A percentile compares a stretch with the other conserved stretches of the same genome.
Conservation (phyloP, 2,113 vertebrate species). For the Arvicanthis niloticus region DNA sequence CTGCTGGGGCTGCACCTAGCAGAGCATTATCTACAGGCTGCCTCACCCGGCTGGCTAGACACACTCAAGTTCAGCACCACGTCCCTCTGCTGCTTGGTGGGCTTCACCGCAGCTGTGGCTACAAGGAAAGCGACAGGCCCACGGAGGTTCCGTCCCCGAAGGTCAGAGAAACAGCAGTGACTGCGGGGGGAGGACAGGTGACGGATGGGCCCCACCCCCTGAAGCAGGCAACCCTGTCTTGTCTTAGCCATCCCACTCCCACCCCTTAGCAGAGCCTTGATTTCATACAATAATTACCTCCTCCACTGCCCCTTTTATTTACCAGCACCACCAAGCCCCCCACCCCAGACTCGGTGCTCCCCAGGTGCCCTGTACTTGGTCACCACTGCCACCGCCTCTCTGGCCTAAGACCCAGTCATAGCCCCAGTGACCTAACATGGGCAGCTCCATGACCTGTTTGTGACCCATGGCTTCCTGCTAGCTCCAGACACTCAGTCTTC, state of each 20-base stretch:
- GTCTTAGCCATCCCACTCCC: conserved; percentile 49
- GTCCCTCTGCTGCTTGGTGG: conserved; percentile 94
- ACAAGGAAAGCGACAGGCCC: conserved; percentile 91
- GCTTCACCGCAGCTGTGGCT: conserved; percentile 94
- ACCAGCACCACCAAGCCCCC: not conserved
- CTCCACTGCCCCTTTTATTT: no score
- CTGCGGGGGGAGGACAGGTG: conserved; percentile 81
- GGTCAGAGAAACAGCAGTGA: conserved; percentile 97
- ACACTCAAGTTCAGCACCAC: conserved; percentile 89
- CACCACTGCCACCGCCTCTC: not conserved
- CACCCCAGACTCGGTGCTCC: not conserved
- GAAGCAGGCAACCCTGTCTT: conserved; percentile 70
- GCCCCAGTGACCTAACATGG: not conserved
- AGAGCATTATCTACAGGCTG: conserved; percentile 87
- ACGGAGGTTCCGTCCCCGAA: conserved; percentile 94
- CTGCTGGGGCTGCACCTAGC: conserved; percentile 91
- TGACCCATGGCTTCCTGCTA: not conserved
- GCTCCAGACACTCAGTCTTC: not conserved
- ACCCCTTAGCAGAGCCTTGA: not conserved
- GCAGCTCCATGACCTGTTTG: not conserved
- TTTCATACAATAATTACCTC: not conserved
- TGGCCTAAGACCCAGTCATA: not conserved
- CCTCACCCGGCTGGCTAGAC: conserved; percentile 90
- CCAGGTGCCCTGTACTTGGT: not conserved
- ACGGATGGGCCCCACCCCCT: conserved; percentile 46